These are phyloP conservation scores for Chroicocephalus ridibundus DNA, from an alignment of 2,113 vertebrate genomes.

Conservation along the genomic window DNA sequence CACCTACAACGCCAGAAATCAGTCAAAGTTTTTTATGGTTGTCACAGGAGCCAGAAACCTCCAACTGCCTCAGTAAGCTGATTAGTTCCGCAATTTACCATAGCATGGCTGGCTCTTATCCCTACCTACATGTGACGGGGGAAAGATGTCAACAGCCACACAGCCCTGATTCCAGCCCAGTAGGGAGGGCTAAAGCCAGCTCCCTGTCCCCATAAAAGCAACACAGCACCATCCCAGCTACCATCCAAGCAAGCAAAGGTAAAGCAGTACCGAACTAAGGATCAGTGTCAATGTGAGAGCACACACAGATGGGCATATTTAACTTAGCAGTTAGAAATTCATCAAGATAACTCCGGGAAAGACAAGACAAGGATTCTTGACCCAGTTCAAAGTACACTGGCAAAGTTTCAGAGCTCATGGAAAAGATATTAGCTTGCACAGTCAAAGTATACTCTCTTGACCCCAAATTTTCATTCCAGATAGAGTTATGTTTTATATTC, in stretches of 20 bases:
- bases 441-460: background rate
- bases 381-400: background rate
- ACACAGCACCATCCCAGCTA: background rate
- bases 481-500: background rate
- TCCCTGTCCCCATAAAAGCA: background rate
- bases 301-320: background rate
- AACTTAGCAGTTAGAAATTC: background rate
- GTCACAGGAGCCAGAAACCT: background rate
- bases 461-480: background rate
- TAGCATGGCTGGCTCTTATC: background rate
- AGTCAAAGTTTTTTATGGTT: background rate
- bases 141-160: background rate
- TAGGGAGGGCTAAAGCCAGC: background rate
- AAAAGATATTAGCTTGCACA: background rate
- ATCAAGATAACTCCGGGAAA: background rate
- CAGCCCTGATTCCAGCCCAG: background rate
- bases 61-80: background rate
- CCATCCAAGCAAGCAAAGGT: background rate
- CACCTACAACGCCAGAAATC: background rate
- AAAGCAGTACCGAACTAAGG: background rate
- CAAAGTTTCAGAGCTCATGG: background rate
- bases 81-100: background rate
- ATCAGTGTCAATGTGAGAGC: background rate
- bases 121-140: background rate
- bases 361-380: background rate